These are phyloP conservation scores for Caenorhabditis doughertyi DNA, from an alignment of 2,888 invertebrate genomes.

Conservation along the genomic window DNA sequence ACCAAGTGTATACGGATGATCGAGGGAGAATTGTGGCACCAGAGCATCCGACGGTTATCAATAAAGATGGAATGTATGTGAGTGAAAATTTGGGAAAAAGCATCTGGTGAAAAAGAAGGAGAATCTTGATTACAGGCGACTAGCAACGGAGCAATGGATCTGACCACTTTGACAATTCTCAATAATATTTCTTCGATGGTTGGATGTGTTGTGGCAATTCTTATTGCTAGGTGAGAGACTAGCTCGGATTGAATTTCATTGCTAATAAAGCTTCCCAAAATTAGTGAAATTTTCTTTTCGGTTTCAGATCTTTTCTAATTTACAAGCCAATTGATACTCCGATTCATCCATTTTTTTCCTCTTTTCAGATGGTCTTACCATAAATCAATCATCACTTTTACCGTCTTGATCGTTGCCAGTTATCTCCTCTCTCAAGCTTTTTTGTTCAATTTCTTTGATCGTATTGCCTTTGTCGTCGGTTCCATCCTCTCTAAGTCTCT, in stretches of 20 bases:
- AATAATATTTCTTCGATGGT: conserved; percentile 12
- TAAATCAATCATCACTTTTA: conserved; percentile 14
- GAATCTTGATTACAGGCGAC: conserved; percentile 11
- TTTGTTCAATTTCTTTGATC: conserved; percentile 38
- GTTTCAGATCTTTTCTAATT: too few relatives aligned
- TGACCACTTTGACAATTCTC: conserved; percentile 9
- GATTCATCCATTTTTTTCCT: not conserved
- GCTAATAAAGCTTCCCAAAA: too few relatives aligned
- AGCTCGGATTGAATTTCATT: too few relatives aligned
- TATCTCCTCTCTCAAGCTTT: conserved; percentile 28
- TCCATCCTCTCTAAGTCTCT: conserved; percentile 6
- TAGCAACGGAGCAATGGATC: conserved; percentile 16
- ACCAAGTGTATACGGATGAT: conserved; percentile 12
- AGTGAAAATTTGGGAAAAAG: not conserved
- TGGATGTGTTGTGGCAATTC: conserved; percentile 15
- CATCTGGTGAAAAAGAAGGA: not conserved
- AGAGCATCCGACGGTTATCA: conserved; percentile 8
- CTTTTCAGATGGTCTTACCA: conserved; percentile 26
- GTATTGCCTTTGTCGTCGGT: conserved; percentile 4
- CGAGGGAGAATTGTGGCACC: not conserved
- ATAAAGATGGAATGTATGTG: conserved; percentile 19
- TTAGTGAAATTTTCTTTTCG: too few relatives aligned
- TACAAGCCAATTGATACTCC: too few relatives aligned
- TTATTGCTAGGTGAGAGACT: conserved; percentile 2
- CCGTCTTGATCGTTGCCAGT: not conserved